Evolutionary conservation across 2,888 invertebrate species (phyloP), one percentile per base, ranked within the genome.

Genomic region (Perdita meconis): DNA sequence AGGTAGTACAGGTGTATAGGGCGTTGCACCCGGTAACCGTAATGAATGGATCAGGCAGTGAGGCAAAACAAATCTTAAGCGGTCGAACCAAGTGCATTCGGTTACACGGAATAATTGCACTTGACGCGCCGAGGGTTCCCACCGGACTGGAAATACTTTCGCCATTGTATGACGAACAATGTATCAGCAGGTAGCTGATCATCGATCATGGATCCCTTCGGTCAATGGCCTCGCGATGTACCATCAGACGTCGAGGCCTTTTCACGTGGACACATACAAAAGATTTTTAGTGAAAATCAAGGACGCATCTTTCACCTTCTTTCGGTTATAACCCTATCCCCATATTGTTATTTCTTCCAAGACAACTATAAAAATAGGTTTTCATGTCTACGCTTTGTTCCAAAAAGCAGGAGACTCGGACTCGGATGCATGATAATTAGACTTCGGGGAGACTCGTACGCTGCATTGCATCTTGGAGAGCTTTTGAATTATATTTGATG

Each of bases 111-210:
- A 84, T 84, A 84, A 84, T 84, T 84, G 79, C 83, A 84, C 84
- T 84, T 84, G 83, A 79, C 75, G 72, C 83, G 40, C 40, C 53
- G 53, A 61, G 75, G 69, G 70, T 77, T 71, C 60, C 76, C 66
- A 75, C 68, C 71, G 61, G 71, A 67, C 64, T 57, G 50, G 60
- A 61, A 70, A 85, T 79, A 74, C 69, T 76, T 72, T 68, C 50
- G 59, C 81, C 63, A 87, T 87, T 87, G 79, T 87, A 47, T 47
- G 44, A 57, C 59, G 53, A 78, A 86, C 87, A 87, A 87, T 87
- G 81, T 82, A 81, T 81, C 86, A 82, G 87, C 87, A 87, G 87
- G 87, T 87, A 87, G 83, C 81, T 70, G 87, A 86, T 83, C 86
- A 86, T 87, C 80, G 87, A 87, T 87, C 81, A 78, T 78, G 60